Evolutionary conservation across 2,113 vertebrate species (phyloP).

Genomic region (Strix uralensis): DNA sequence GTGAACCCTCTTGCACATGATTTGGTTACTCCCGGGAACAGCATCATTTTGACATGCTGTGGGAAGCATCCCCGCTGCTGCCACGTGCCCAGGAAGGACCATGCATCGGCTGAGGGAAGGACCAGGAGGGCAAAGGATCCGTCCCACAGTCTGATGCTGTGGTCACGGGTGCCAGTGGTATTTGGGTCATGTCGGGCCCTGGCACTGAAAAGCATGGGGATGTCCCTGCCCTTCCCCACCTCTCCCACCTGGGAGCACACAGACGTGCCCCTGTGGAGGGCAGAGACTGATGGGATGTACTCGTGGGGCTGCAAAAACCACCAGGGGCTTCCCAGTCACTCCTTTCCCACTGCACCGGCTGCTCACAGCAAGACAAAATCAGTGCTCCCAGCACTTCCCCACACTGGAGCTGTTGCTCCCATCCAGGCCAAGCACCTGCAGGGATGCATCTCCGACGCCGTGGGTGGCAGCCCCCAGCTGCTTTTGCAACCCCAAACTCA

Average conservation of each 20-base stretch:
- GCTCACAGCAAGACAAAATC: neutral
- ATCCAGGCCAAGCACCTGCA: neutral
- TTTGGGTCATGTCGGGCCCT: neutral
- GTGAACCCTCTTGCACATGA: neutral
- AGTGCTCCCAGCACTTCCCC: neutral
- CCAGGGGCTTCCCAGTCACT: neutral
- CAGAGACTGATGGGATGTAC: neutral
- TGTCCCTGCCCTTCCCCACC: neutral
- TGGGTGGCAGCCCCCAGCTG: neutral
- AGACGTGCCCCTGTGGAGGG: accelerated
- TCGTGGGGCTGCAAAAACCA: neutral
- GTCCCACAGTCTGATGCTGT: accelerated
- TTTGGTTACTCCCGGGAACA: accelerated
- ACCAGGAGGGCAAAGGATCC: neutral
- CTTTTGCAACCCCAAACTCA: neutral
- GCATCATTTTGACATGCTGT: accelerated
- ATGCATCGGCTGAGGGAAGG: accelerated
- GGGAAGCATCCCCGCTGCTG: neutral
- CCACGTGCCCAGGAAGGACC: neutral
- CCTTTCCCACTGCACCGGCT: neutral
- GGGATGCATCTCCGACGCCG: accelerated
- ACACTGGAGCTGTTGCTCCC: neutral
- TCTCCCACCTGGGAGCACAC: neutral
- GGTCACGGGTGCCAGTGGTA: neutral
- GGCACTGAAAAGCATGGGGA: neutral